Evolutionary conservation across 2,888 invertebrate genomes (phyloP).

Genomic region (Drosophila pegasa): DNA sequence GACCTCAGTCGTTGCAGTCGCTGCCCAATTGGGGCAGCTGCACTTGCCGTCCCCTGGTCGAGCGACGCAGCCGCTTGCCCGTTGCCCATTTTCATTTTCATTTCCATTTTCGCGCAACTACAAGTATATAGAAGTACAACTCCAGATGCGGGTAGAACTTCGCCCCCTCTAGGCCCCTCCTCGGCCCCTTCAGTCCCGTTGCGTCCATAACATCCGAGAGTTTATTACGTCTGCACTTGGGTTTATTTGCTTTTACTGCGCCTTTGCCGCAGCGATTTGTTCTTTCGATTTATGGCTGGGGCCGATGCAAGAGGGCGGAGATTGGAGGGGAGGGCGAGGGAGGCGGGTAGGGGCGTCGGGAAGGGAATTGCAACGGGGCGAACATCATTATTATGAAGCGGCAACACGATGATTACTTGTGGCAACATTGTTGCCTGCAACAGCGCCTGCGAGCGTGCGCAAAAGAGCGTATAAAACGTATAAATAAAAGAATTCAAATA

Average conservation of each 20-base stretch:
- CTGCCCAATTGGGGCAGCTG: conserved; percentile 66
- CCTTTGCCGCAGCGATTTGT: conserved; percentile 82
- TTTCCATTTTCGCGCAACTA: conserved; percentile 42
- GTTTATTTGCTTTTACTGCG: conserved; percentile 82
- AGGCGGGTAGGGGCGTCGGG: conserved; percentile 6
- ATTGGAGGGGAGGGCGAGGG: conserved; percentile 13
- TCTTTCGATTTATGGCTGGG: conserved; percentile 78
- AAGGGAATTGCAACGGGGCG: conserved; percentile 37
- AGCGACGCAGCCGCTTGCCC: conserved; percentile 4
- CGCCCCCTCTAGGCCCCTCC: not conserved
- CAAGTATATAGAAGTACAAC: conserved; percentile 40
- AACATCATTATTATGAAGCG: conserved; percentile 37
- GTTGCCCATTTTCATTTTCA: conserved; percentile 32
- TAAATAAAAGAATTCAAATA: conserved; percentile 83
- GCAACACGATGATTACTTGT: conserved; percentile 52
- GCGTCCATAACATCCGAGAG: conserved; percentile 73
- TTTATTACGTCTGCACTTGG: conserved; percentile 82
- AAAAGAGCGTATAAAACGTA: conserved; percentile 78
- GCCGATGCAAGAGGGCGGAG: not conserved
- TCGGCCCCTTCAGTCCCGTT: conserved; percentile 12
- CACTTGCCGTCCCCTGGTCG: conserved; percentile 22
- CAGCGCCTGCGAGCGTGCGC: conserved; percentile 64
- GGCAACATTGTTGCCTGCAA: conserved; percentile 71
- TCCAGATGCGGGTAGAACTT: conserved; percentile 40
- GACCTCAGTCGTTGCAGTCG: conserved; percentile 53